These are phyloP conservation scores for Elephas maximus DNA, from an alignment of 2,113 vertebrate species.

Conservation along the genomic window DNA sequence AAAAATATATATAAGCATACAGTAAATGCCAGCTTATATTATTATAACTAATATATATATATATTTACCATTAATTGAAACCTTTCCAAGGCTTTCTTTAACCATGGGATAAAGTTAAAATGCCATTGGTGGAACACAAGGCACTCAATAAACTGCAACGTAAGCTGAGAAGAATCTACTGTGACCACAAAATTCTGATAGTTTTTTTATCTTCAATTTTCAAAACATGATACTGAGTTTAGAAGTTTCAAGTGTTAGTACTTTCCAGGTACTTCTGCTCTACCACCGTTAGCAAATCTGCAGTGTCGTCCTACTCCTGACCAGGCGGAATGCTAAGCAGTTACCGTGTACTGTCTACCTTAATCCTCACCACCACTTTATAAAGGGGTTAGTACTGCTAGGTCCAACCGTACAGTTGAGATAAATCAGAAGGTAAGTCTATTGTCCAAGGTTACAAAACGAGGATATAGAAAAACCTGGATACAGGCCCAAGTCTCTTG, in stretches of 20 bases:
- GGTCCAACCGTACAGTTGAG: neutral
- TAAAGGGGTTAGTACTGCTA: neutral
- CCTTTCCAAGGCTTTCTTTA: neutral
- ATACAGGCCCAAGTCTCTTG: constrained; percentile 2
- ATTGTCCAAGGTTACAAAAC: constrained; percentile 2
- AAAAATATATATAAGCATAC: neutral
- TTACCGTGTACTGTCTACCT: neutral
- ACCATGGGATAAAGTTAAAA: neutral
- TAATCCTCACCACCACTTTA: neutral
- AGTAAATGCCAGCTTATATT: constrained; percentile 28
- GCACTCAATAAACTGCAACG: neutral
- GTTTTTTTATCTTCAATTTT: neutral
- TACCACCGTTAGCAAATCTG: neutral
- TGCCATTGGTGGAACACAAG: neutral
- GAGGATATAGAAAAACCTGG: constrained; percentile 22
- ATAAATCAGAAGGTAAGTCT: neutral
- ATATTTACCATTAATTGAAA: constrained; percentile 12
- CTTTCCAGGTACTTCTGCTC: neutral
- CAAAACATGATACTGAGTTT: neutral
- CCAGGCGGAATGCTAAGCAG: neutral
- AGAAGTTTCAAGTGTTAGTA: neutral
- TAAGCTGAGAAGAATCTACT: neutral
- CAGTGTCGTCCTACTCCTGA: neutral
- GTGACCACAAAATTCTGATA: neutral
- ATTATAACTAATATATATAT: neutral